Evolutionary conservation across 1,140 invertebrate genomes (phyloP).

Genomic region (Acromyrmex charruanus): DNA sequence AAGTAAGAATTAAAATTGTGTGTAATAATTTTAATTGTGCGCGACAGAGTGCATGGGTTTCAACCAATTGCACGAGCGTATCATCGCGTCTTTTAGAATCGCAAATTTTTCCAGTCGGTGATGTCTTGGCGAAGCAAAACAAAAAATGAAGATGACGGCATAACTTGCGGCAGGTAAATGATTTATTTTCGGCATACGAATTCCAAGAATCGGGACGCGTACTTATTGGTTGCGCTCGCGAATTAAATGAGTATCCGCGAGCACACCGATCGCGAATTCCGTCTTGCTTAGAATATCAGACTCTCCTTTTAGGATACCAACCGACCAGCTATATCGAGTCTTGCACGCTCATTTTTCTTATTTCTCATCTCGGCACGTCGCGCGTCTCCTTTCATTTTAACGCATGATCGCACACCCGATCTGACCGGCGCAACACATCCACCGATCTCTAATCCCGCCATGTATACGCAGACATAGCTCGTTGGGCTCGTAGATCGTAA

Average conservation of each 20-base stretch:
- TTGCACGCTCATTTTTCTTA: conserved; percentile 65
- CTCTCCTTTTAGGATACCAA: conserved; percentile 57
- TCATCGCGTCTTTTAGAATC: not conserved
- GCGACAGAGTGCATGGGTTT: not conserved
- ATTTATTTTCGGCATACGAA: not conserved
- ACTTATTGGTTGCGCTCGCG: not conserved
- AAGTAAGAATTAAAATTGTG: not conserved
- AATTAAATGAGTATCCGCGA: conserved; percentile 2
- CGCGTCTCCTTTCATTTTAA: conserved; percentile 86
- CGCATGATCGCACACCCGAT: conserved; percentile 84
- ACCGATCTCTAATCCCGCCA: conserved; percentile 81
- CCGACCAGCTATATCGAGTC: conserved; percentile 50
- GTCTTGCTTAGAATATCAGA: not conserved
- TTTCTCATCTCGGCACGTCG: conserved; percentile 72
- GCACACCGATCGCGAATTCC: conserved; percentile 7
- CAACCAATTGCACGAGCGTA: not conserved
- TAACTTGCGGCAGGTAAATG: not conserved
- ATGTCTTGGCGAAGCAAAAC: not conserved
- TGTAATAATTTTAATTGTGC: not conserved
- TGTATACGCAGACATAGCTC: conserved; percentile 62
- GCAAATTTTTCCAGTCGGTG: not conserved
- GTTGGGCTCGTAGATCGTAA: conserved; percentile 38
- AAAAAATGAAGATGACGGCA: not conserved
- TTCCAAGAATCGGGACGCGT: not conserved
- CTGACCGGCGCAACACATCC: conserved; percentile 79